A percentile compares a stretch with the other conserved stretches of the same genome.
Evolutionary conservation across 2,888 invertebrate genomes (phyloP).

Genomic region (Lypha dubia): DNA sequence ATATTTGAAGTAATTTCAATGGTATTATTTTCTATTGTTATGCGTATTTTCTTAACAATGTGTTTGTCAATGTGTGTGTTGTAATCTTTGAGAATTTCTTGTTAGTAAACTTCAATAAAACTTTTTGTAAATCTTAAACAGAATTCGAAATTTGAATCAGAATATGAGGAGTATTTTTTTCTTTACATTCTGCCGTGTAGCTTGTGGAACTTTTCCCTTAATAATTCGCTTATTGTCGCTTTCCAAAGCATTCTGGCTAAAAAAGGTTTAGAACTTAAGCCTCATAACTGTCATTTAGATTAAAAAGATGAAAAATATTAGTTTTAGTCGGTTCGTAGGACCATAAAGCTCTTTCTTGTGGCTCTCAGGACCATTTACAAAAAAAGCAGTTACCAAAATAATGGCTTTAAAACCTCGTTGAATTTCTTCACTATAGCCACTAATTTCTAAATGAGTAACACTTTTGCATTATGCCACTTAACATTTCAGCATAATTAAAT

Average conservation of each 20-base stretch:
- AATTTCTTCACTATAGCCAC: too few species aligned
- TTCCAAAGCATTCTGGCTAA: too few species aligned
- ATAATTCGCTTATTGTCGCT: too few species aligned
- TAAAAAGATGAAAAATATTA: too few species aligned
- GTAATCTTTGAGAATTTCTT: not conserved
- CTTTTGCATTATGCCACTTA: not conserved
- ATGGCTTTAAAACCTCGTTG: too few species aligned
- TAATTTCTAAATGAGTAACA: not conserved
- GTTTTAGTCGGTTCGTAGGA: not conserved
- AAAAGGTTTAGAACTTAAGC: too few species aligned
- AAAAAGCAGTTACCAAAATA: not conserved
- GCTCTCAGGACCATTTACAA: not conserved
- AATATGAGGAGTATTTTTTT: not conserved
- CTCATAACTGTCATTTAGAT: too few species aligned
- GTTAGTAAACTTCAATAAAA: not conserved
- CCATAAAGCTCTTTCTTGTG: not conserved
- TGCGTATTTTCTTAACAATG: not conserved
- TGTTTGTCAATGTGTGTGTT: not conserved
- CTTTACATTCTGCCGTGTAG: too few species aligned
- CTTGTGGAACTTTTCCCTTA: too few species aligned
- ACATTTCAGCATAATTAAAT: conserved; percentile 9
- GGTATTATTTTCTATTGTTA: not conserved
- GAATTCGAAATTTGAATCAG: not conserved
- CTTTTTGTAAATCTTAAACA: not conserved
- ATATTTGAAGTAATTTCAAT: not conserved